Conservation (phyloP, 2,797 vertebrate species). For the Schizopygopsis malacanthus region DNA sequence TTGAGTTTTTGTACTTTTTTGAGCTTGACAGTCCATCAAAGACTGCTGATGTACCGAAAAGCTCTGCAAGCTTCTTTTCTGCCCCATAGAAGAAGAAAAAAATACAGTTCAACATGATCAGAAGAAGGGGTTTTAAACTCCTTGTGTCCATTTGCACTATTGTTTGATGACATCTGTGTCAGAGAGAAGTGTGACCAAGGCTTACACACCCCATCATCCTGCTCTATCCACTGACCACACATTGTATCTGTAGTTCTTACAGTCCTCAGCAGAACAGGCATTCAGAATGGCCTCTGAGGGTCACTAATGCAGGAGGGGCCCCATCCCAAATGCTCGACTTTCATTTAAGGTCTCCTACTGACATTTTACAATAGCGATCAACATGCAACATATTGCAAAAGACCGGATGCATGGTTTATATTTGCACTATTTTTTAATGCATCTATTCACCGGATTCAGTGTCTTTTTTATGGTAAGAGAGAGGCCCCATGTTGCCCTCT, state of each 20-base stretch:
- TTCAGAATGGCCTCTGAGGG: neutral
- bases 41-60: neutral
- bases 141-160: too few relatives aligned
- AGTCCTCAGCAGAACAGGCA: neutral
- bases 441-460: conserved; percentile 39
- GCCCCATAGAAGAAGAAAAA: neutral
- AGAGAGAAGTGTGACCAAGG: neutral
- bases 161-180: neutral
- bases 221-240: neutral
- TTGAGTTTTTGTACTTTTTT: neutral
- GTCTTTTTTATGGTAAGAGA: conserved; percentile 51
- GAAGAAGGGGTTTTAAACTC: neutral
- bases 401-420: conserved; percentile 64
- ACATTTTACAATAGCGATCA: conserved; percentile 68
- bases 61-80: neutral
- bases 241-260: neutral
- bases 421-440: conserved; percentile 55
- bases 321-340: conserved; percentile 49
- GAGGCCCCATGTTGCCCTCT: conserved; percentile 52
- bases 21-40: neutral
- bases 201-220: neutral
- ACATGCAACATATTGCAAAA: conserved; percentile 67
- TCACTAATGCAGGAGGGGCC: conserved; percentile 23
- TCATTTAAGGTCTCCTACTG: conserved; percentile 68
- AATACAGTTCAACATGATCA: neutral